A percentile compares a stretch with the other conserved stretches of the same genome.
Evolutionary conservation across 2,797 vertebrate species (phyloP).

Genomic region (Clarias pachynema): DNA sequence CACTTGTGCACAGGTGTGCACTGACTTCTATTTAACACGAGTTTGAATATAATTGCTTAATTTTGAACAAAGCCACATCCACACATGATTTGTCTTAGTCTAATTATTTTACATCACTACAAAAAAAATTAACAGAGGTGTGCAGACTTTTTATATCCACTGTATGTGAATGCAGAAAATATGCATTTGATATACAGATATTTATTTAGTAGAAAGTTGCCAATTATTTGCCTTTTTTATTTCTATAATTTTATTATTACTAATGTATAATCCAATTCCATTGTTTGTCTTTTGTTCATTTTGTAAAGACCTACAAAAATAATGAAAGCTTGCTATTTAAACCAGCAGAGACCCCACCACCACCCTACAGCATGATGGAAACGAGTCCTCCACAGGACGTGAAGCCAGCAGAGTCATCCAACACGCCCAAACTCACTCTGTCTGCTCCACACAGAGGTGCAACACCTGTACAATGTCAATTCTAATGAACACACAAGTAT

Average conservation of each 20-base stretch:
- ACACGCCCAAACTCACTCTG: slow-evolving; percentile 80
- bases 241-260: background rate
- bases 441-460: slow-evolving; percentile 84
- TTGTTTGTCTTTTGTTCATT: background rate
- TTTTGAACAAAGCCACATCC: too few relatives aligned
- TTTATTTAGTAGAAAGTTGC: background rate
- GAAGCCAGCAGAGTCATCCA: slow-evolving; percentile 77
- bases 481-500: background rate
- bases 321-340: background rate
- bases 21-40: too few relatives aligned
- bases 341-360: slow-evolving; percentile 85
- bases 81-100: too few relatives aligned
- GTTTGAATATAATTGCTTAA: too few relatives aligned
- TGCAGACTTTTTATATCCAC: too few relatives aligned
- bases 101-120: too few relatives aligned
- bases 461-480: background rate
- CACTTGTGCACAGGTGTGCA: too few relatives aligned
- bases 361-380: slow-evolving; percentile 86
- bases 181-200: background rate
- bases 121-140: too few relatives aligned
- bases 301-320: background rate
- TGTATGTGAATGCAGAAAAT: background rate
- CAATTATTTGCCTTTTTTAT: background rate
- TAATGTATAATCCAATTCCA: background rate
- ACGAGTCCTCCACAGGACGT: slow-evolving; percentile 78